Base-by-base conservation (phyloP, 2,888 invertebrate species). In the Sinotaia quadrata region DNA sequence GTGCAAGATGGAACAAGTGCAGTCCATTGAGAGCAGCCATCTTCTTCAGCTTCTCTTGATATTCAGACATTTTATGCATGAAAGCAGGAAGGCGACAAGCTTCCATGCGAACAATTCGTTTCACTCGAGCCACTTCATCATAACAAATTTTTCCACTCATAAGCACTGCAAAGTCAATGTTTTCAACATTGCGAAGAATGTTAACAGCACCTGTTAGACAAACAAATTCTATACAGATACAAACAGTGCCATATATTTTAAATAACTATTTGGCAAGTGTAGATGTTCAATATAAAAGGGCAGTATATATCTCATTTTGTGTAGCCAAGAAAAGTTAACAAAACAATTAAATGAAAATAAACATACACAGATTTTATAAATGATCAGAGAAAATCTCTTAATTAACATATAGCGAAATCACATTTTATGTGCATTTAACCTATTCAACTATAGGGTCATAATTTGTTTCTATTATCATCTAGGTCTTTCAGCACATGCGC, bases 191-290 rank as follows among this genome's bases (percentile, higher is more conserved):
- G 54, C 84, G 76, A 10, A 87, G 79, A 54, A 87, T 85, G 52
- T 83, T 78, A 7, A 87, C 85, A 34, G 87, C 87, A 74, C 87
- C 87, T 86, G 75, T 2, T 49, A n/a, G n/a, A n/a, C n/a, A n/a
- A n/a, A n/a, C n/a, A n/a, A n/a, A n/a, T n/a, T n/a, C n/a, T n/a
- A n/a, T n/a, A n/a, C n/a, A n/a, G n/a, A n/a, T n/a, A n/a, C n/a
- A n/a, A n/a, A n/a, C n/a, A n/a, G n/a, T n/a, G n/a, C n/a, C n/a
- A n/a, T n/a, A 44, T 15, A 44, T 44, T 44, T 44, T n/a, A 15
- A 18, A n/a, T 44, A n/a, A n/a, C n/a, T 15, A 44, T 44, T 15
- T 18, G 44, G 15, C 15, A 15, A 44, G 44, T 18, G 15, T 44
- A 44, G n/a, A 15, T 44, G 44, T 18, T 44, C 2, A 44, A 15